A percentile compares a stretch with the other conserved stretches of the same genome.
Evolutionary conservation across 2,113 vertebrate species (phyloP).

Genomic region (Pleuronectes platessa): DNA sequence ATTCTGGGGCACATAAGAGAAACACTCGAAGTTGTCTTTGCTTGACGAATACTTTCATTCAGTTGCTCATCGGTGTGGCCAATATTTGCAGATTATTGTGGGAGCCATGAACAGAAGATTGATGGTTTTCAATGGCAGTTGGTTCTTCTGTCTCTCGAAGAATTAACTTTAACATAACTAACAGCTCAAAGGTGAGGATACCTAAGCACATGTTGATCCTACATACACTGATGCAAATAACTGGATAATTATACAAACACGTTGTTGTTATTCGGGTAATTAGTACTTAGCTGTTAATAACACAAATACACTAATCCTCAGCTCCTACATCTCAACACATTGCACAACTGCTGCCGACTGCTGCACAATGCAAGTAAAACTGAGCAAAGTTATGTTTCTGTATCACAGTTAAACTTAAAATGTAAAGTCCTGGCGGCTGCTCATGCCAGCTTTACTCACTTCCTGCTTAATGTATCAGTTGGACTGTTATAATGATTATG

Average conservation of each 20-base stretch:
- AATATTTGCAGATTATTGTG: constrained; percentile 24
- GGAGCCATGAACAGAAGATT: not conserved
- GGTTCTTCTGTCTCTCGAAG: not conserved
- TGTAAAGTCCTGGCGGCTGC: no score
- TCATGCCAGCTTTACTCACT: no score
- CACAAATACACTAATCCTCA: not conserved
- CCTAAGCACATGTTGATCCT: not conserved
- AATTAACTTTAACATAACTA: not conserved
- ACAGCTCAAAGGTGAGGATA: not conserved
- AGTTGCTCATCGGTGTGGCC: constrained; percentile 21
- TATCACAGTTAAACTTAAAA: not conserved
- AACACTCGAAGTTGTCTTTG: constrained; percentile 16
- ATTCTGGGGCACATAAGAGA: not conserved
- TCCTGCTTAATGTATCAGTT: not conserved
- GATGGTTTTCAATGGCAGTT: not conserved
- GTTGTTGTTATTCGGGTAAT: not conserved
- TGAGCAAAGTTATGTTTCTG: not conserved
- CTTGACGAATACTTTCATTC: constrained; percentile 22
- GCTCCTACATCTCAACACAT: not conserved
- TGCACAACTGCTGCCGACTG: not conserved
- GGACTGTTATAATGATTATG: not conserved
- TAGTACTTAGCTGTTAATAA: not conserved
- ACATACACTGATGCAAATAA: not conserved
- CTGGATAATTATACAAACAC: not conserved
- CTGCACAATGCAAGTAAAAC: constrained; percentile 1